Evolutionary conservation across 2,888 invertebrate genomes (phyloP).

Genomic region (Alviniconcha strummeri): DNA sequence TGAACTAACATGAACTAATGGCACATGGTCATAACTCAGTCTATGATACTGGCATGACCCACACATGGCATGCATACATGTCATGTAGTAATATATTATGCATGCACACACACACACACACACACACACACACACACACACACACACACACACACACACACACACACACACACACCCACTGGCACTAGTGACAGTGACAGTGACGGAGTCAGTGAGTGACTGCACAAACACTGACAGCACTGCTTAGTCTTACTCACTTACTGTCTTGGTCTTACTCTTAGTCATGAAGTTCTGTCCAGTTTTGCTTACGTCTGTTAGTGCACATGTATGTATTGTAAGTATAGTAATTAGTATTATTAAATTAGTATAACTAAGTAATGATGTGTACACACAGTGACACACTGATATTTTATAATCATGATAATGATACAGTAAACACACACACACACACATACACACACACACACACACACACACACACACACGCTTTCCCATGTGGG

Average conservation of each 20-base stretch:
- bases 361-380: background rate
- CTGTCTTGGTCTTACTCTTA: background rate
- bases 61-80: too few species aligned
- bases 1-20: too few species aligned
- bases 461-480: too few species aligned
- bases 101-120: background rate
- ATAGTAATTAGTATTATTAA: too few species aligned
- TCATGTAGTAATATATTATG: background rate
- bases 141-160: constrained; percentile 20
- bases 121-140: constrained; percentile 22
- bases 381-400: background rate
- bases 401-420: too few species aligned
- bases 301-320: background rate
- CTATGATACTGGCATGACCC: too few species aligned
- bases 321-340: background rate
- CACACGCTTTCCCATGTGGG: too few species aligned
- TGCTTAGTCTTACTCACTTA: background rate
- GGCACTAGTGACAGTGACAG: background rate
- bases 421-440: too few species aligned
- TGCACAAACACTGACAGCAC: background rate
- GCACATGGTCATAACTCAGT: too few species aligned
- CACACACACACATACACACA: too few species aligned
- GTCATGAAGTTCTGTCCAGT: background rate
- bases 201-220: background rate
- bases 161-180: constrained; percentile 13